Percentiles rank a stretch among this genome's conserved stretches.
These are phyloP conservation scores for Akabosia matsudoensis DNA, from an alignment of 1,140 invertebrate genomes.

Conservation along the genomic window DNA sequence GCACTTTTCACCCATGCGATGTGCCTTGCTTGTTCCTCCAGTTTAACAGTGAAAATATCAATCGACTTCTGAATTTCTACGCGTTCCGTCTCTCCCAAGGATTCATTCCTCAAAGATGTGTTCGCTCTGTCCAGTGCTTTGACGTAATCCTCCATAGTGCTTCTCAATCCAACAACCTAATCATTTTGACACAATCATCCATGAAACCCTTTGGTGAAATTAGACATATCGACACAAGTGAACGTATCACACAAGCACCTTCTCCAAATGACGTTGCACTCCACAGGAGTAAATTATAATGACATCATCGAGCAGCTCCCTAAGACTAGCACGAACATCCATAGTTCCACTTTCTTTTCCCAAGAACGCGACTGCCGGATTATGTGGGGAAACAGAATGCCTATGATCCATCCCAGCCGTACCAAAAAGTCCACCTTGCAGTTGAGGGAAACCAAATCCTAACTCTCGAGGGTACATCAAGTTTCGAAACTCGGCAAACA, in stretches of 20 bases:
- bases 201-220: neutral
- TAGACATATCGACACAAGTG: neutral
- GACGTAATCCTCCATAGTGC: constrained; percentile 60
- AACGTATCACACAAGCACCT: constrained; percentile 53
- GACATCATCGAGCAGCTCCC: constrained; percentile 65
- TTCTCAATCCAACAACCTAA: constrained; percentile 52
- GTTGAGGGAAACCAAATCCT: constrained; percentile 20
- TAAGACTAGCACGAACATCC: constrained; percentile 45
- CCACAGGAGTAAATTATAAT: constrained; percentile 66
- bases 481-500: constrained; percentile 36
- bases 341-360: constrained; percentile 40
- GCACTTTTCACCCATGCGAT: constrained; percentile 64
- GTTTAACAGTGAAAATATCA: constrained; percentile 59
- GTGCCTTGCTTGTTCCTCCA: constrained; percentile 59
- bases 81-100: constrained; percentile 47
- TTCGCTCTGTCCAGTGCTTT: constrained; percentile 57
- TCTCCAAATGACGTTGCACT: constrained; percentile 68
- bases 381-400: constrained; percentile 22
- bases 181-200: neutral
- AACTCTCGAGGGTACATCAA: constrained; percentile 18
- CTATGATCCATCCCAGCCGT: constrained; percentile 32
- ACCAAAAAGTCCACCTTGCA: constrained; percentile 31
- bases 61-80: constrained; percentile 55
- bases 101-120: constrained; percentile 50
- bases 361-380: constrained; percentile 33